A percentile compares a stretch with the other conserved stretches of the same genome.
Conservation (phyloP, 2,113 vertebrate species). For the Actinemys pallida region DNA sequence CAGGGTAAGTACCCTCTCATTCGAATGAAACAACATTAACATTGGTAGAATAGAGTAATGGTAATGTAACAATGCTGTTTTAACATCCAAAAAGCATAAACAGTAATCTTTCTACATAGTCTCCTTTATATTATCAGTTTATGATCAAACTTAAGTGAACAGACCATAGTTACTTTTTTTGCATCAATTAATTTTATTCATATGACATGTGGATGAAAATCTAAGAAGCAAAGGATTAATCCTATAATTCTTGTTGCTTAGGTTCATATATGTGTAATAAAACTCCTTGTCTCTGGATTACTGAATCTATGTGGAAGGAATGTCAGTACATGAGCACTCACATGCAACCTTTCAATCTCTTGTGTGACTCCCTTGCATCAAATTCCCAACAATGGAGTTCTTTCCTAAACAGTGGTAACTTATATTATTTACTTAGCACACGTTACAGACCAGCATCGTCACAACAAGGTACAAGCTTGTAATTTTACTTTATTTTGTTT, state of each 20-base stretch:
- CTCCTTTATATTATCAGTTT: neutral
- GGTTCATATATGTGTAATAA: neutral
- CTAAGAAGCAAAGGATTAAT: neutral
- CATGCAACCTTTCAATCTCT: slow-evolving; percentile 56
- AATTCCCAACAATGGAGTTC: slow-evolving; percentile 63
- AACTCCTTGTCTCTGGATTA: slow-evolving; percentile 48
- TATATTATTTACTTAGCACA: slow-evolving; percentile 47
- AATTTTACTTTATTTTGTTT: neutral
- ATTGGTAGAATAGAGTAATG: neutral
- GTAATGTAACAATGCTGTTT: neutral
- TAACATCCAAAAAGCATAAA: neutral
- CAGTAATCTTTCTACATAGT: neutral
- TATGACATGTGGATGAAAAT: neutral
- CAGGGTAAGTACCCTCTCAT: neutral
- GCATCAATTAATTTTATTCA: neutral
- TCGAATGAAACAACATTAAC: neutral
- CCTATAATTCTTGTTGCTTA: neutral
- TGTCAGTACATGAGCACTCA: slow-evolving; percentile 62
- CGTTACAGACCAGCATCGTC: neutral
- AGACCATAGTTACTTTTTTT: neutral
- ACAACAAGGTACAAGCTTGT: neutral
- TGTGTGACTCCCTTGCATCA: slow-evolving; percentile 68
- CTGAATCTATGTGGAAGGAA: slow-evolving; percentile 67
- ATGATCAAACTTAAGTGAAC: neutral
- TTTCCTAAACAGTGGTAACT: slow-evolving; percentile 28